Evolutionary conservation across 2,888 invertebrate genomes (phyloP).

Genomic region (Lasioglossum malachurum): DNA sequence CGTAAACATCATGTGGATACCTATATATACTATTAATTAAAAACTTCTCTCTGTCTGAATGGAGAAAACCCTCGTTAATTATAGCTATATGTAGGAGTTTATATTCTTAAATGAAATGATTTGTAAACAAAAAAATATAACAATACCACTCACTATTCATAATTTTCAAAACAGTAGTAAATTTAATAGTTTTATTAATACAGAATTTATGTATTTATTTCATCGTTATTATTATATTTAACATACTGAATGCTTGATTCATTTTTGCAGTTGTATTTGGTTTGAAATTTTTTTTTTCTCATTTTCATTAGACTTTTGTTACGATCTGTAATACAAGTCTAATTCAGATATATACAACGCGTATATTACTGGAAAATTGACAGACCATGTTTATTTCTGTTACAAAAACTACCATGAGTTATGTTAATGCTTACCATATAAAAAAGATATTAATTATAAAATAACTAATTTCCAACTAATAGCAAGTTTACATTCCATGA

Average conservation of each 20-base stretch:
- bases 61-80: conserved; percentile 12
- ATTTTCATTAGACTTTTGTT: conserved; percentile 61
- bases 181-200: conserved; percentile 43
- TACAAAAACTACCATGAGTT: conserved; percentile 72
- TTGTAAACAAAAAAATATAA: conserved; percentile 31
- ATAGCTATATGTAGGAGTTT: conserved; percentile 9
- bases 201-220: conserved; percentile 35
- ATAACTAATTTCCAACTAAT: conserved; percentile 65
- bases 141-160: conserved; percentile 25
- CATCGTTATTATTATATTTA: conserved; percentile 36
- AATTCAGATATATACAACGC: conserved; percentile 60
- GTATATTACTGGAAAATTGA: conserved; percentile 69
- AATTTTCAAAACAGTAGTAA: conserved; percentile 42
- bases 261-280: conserved; percentile 36
- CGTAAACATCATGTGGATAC: conserved; percentile 1
- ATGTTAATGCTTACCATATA: conserved; percentile 71
- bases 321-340: conserved; percentile 62
- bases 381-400: conserved; percentile 67
- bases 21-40: conserved; percentile 9
- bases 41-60: neutral
- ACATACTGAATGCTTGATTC: conserved; percentile 32
- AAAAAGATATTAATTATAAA: conserved; percentile 71
- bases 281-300: conserved; percentile 40
- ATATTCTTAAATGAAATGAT: conserved; percentile 20
- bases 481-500: conserved; percentile 67